phyloP scores from a whole-genome alignment of 2,888 invertebrate species.

The Tineola bisselliella region DNA sequence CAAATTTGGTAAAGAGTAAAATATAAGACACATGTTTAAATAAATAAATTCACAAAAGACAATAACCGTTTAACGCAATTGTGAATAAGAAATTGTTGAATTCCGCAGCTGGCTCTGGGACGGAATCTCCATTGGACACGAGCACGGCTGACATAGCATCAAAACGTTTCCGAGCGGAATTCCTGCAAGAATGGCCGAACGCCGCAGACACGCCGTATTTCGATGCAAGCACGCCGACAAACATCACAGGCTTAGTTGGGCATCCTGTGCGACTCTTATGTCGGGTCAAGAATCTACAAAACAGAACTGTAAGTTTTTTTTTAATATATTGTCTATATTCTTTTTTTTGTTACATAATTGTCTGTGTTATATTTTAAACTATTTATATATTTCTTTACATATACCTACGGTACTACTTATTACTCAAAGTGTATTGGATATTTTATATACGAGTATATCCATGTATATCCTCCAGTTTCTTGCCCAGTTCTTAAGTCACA shows the following conservation, averaged over 20 bases:
- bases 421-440: too few species aligned
- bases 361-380: too few species aligned
- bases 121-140: conserved; percentile 68
- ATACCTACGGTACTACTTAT: too few species aligned
- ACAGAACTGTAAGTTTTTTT: conserved; percentile 78
- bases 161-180: conserved; percentile 51
- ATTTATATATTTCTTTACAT: too few species aligned
- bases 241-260: conserved; percentile 87
- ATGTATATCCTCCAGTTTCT: too few species aligned
- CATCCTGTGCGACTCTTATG: conserved; percentile 85
- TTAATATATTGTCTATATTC: neutral
- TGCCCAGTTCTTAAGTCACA: too few species aligned
- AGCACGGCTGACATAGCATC: conserved; percentile 52
- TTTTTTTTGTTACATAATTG: too few species aligned
- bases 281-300: conserved; percentile 86
- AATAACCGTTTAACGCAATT: neutral
- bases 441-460: too few species aligned
- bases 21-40: too few species aligned
- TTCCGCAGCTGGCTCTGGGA: conserved; percentile 62
- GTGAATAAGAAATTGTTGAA: neutral
- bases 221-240: conserved; percentile 80
- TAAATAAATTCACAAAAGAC: neutral
- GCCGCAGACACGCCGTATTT: conserved; percentile 75
- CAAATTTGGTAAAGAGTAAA: too few species aligned
- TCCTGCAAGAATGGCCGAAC: conserved; percentile 52